Percentiles rank a stretch among this genome's conserved stretches.
phyloP scores from a whole-genome alignment of 1,140 invertebrate species.

The Bombus consobrinus region DNA sequence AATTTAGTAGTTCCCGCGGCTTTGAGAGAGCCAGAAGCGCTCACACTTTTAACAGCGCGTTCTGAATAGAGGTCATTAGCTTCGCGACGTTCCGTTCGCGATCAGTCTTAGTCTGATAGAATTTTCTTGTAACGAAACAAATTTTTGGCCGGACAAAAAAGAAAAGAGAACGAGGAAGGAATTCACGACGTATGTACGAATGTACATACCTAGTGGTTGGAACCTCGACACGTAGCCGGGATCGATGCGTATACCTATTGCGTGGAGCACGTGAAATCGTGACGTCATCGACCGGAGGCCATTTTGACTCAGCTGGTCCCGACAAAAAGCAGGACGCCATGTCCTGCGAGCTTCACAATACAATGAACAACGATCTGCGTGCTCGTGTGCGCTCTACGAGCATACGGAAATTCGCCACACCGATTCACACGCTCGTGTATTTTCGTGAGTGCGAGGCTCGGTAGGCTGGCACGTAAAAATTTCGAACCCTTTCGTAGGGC shows the following conservation, averaged over 20 bases:
- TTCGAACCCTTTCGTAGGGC: constrained; percentile 61
- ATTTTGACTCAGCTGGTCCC: constrained; percentile 82
- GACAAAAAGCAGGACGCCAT: constrained; percentile 80
- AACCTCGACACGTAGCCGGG: not conserved
- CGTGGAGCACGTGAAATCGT: constrained; percentile 66
- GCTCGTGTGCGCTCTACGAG: constrained; percentile 10
- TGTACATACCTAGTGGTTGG: constrained; percentile 20
- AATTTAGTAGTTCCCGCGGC: not conserved
- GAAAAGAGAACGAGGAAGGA: not conserved
- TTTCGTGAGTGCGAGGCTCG: not conserved
- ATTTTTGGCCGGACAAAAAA: not conserved
- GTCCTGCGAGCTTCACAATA: constrained; percentile 70
- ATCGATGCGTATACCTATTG: constrained; percentile 46
- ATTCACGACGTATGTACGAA: not conserved
- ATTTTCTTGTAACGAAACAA: not conserved
- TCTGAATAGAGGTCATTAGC: constrained; percentile 33
- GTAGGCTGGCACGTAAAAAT: constrained; percentile 52
- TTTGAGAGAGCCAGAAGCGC: constrained; percentile 2
- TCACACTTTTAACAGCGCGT: not conserved
- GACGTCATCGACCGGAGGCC: constrained; percentile 78
- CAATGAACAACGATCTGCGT: constrained; percentile 74
- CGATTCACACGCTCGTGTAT: constrained; percentile 17
- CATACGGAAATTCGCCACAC: constrained; percentile 48
- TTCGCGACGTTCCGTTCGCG: not conserved
- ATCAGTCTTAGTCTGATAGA: not conserved